Percentiles rank a stretch among this genome's conserved stretches.
phyloP scores from a whole-genome alignment of 2,797 vertebrate species.

The Scomberomorus guttatus region DNA sequence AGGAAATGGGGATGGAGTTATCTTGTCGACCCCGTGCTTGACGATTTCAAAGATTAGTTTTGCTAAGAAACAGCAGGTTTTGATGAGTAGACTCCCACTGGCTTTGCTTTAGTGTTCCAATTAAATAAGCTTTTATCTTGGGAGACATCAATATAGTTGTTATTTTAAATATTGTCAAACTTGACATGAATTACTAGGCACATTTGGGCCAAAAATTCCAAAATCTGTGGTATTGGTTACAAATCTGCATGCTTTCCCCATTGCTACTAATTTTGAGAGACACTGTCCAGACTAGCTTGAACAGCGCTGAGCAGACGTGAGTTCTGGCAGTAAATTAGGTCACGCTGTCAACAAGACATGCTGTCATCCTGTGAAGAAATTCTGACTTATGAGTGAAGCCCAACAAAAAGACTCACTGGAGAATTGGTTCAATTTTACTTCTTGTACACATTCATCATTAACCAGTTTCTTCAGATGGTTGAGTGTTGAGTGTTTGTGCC shows the following conservation, averaged over 20 bases:
- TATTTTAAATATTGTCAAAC: not conserved
- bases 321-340: conserved; percentile 15
- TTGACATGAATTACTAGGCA: not conserved
- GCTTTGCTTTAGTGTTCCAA: not conserved
- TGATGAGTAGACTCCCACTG: conserved; percentile 7
- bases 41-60: conserved; percentile 41
- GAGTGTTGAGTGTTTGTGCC: conserved; percentile 14
- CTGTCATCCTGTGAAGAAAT: conserved; percentile 17
- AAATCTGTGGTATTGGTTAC: not conserved
- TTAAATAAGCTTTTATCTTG: conserved; percentile 1
- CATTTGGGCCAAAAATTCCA: not conserved
- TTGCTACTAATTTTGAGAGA: conserved; percentile 9
- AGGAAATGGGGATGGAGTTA: conserved; percentile 33
- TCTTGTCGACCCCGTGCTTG: conserved; percentile 44
- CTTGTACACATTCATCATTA: conserved; percentile 9
- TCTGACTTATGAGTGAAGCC: not conserved
- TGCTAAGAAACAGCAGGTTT: conserved; percentile 2
- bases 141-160: not conserved
- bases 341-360: conserved; percentile 16
- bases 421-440: conserved; percentile 20
- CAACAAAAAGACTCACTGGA: not conserved
- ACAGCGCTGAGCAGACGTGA: not conserved
- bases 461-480: conserved; percentile 1
- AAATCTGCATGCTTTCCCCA: not conserved
- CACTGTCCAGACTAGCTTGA: not conserved